Base-by-base conservation (phyloP, 2,888 invertebrate genomes). In the Drosophila nigritarsus region DNA sequence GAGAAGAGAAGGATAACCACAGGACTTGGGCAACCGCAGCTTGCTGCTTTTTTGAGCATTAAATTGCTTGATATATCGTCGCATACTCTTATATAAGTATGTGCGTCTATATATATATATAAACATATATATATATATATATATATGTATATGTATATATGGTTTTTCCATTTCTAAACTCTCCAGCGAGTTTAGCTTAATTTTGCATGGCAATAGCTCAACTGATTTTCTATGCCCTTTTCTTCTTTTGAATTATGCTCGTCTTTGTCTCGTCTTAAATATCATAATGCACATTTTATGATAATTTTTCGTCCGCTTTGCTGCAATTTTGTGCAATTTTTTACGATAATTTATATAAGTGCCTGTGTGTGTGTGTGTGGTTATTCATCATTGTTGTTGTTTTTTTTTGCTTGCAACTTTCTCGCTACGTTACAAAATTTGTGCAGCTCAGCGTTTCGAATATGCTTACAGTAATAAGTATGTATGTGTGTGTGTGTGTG, bases 261-360 rank as follows among this genome's bases (percentile, higher is more conserved):
- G 72, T 83, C 89, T 88, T 87, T 87, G 87, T 89, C 87, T 86
- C 73, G 73, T 53, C 74, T 89, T 83, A 89, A 89, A 87, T 87
- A 87, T 89, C 87, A 87, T 83, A 87, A 87, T 86, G 86, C 76
- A 77, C 88, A 88, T 87, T 87, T 88, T 83, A 83, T 87, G 87
- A 87, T 87, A 75, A 85, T 87, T 86, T 89, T 88, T 88, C 83
- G 80, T 88, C 77, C 80, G 83, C 88, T 89, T 82, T 87, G 75
- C 83, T 85, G 90, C 88, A 89, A 87, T 89, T 87, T 89, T 66
- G 77, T 74, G 85, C 75, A 87, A 80, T 89, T 85, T 89, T 87
- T 87, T 83, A 83, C 72, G 64, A 75, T 85, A 77, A 87, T 88
- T 89, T 85, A 85, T 87, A 70, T 73, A 75, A 75, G 68, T 68